These are phyloP conservation scores for Mythimna loreyi DNA, from an alignment of 2,888 invertebrate genomes.

Conservation along the genomic window DNA sequence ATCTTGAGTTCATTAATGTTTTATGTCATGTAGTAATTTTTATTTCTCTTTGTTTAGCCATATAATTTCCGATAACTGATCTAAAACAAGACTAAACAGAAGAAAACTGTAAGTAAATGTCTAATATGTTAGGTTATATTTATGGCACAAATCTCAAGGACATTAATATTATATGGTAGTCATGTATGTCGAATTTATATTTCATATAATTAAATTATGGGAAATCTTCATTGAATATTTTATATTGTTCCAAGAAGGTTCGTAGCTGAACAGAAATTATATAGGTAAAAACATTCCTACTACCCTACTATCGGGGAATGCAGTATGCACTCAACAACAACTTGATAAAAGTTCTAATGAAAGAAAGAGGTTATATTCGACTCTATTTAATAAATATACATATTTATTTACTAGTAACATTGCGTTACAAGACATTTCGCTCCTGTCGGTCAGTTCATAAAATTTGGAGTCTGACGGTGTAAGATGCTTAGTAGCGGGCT, in stretches of 20 bases:
- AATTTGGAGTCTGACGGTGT: too few species aligned
- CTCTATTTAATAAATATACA: too few species aligned
- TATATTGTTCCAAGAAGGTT: slow-evolving; percentile 18
- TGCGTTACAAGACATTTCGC: too few species aligned
- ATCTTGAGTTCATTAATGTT: slow-evolving; percentile 6
- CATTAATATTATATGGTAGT: slow-evolving; percentile 6
- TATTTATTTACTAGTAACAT: too few species aligned
- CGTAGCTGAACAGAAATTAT: background rate
- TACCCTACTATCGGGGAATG: background rate
- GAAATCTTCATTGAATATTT: slow-evolving; percentile 23
- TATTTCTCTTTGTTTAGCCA: slow-evolving; percentile 3
- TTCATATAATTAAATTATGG: slow-evolving; percentile 16
- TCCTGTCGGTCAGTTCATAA: too few species aligned
- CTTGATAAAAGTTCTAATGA: too few species aligned
- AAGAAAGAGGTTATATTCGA: too few species aligned
- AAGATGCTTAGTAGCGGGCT: too few species aligned
- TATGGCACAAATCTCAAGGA: slow-evolving; percentile 31
- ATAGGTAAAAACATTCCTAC: background rate
- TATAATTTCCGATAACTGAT: slow-evolving; percentile 15
- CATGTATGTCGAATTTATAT: slow-evolving; percentile 30
- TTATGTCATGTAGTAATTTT: slow-evolving; percentile 10
- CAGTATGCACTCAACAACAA: background rate
- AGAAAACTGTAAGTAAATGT: slow-evolving; percentile 8
- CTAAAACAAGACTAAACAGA: background rate
- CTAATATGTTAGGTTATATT: slow-evolving; percentile 15